A percentile compares a stretch with the other conserved stretches of the same genome.
These are phyloP conservation scores for Drosophila sulfurigaster DNA, from an alignment of 1,140 invertebrate species.

Conservation along the genomic window DNA sequence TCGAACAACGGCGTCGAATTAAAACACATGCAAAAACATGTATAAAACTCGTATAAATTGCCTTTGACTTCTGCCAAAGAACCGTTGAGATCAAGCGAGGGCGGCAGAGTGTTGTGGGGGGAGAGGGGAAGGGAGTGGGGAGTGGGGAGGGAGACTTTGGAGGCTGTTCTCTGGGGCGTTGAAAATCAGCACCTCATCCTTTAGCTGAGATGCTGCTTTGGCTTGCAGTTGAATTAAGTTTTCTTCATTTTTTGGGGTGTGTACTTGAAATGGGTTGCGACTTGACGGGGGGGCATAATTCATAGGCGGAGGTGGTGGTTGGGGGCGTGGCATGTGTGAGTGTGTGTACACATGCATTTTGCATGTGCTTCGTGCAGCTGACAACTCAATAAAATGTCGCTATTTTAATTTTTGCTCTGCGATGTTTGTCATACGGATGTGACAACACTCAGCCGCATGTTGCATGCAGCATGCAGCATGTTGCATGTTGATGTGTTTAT, in stretches of 20 bases:
- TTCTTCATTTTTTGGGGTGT: slow-evolving; percentile 64
- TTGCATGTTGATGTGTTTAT: slow-evolving; percentile 75
- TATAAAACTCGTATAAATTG: slow-evolving; percentile 45
- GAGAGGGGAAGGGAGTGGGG: neutral
- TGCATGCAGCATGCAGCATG: slow-evolving; percentile 34
- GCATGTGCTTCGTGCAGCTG: slow-evolving; percentile 71
- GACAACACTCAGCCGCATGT: slow-evolving; percentile 40
- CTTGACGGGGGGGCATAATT: slow-evolving; percentile 2
- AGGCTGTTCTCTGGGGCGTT: slow-evolving; percentile 61
- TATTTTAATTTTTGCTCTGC: slow-evolving; percentile 65
- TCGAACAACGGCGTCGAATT: slow-evolving; percentile 55
- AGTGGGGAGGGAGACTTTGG: neutral
- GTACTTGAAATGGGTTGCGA: slow-evolving; percentile 29
- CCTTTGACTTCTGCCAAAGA: slow-evolving; percentile 45
- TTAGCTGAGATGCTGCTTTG: slow-evolving; percentile 4
- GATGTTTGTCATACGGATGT: slow-evolving; percentile 69
- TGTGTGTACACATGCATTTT: slow-evolving; percentile 23
- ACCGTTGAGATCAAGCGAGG: slow-evolving; percentile 5
- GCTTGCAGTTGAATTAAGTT: slow-evolving; percentile 11
- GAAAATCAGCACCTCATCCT: slow-evolving; percentile 75
- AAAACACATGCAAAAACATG: slow-evolving; percentile 45
- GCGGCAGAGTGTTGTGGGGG: neutral
- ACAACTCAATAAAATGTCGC: slow-evolving; percentile 82
- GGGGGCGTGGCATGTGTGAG: slow-evolving; percentile 56
- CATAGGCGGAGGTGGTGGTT: slow-evolving; percentile 29